A percentile compares a stretch with the other conserved stretches of the same genome.
Evolutionary conservation across 2,888 invertebrate genomes (phyloP).

Genomic region (Drosophila ustulata): DNA sequence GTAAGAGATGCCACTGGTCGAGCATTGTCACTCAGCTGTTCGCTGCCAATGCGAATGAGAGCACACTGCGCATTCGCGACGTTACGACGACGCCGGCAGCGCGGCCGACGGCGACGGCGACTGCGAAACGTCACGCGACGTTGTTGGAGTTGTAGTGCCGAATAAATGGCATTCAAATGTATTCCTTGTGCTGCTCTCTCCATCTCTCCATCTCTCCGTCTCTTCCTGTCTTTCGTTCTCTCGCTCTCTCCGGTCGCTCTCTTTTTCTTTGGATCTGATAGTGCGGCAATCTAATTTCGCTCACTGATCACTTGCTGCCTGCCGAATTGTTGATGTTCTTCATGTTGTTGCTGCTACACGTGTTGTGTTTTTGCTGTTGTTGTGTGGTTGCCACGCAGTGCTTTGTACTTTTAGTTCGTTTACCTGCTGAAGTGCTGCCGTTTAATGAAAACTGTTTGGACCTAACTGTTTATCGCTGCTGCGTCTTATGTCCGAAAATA

Average conservation of each 20-base stretch:
- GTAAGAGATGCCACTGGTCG: constrained; percentile 33
- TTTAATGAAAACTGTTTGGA: constrained; percentile 23
- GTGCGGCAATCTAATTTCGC: constrained; percentile 74
- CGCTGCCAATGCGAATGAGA: background rate
- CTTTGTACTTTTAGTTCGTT: constrained; percentile 74
- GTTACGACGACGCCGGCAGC: constrained; percentile 10
- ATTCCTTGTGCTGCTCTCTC: constrained; percentile 25
- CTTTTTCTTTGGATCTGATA: constrained; percentile 49
- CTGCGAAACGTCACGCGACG: background rate
- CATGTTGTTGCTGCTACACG: constrained; percentile 6
- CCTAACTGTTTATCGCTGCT: constrained; percentile 47
- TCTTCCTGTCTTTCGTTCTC: background rate
- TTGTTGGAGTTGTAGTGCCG: constrained; percentile 15
- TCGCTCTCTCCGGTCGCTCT: background rate
- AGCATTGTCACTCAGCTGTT: constrained; percentile 48
- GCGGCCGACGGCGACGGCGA: background rate
- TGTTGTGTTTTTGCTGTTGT: constrained; percentile 34
- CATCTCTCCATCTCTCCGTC: background rate
- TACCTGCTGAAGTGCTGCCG: constrained; percentile 55
- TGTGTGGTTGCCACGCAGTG: constrained; percentile 54
- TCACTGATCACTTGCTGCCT: constrained; percentile 45
- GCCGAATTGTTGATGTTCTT: background rate
- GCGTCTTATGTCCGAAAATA: constrained; percentile 50
- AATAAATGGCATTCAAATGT: constrained; percentile 42
- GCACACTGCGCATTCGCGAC: constrained; percentile 19